Base-by-base conservation (phyloP, 2,888 invertebrate genomes). In the Cephus pulcher region DNA sequence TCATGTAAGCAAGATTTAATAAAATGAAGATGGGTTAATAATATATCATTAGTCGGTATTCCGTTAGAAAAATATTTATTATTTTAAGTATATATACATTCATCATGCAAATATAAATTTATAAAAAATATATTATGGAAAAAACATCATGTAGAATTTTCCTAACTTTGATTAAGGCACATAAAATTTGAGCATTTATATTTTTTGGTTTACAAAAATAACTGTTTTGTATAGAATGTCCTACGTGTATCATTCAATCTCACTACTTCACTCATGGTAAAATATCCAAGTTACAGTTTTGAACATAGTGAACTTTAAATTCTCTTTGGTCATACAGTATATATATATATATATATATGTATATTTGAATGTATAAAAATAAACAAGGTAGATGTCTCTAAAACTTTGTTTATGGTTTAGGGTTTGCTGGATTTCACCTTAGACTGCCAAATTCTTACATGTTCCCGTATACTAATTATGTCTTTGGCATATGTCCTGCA, bases 401-500 rank as follows among this genome's bases (percentile, higher is more conserved):
- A 56, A 23, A 23, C 2, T 56, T 56, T 23, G 9, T 23, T 56
- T 23, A 6, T 56, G 56, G 23, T 56, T 56, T 23, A 56, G 9
- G 56, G 56, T 56, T 56, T 56, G 56, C 56, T 9, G 56, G 56
- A 0, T 9, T 23, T 56, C 56, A 23, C 0, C 23, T 56, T 81
- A 82, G 87, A 56, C 74, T 83, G 88, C 93, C 93, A 93, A 80
- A 90, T 91, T 78, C 91, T 89, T 78, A 95, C 94, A 89, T 94
- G 94, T 85, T 94, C 94, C 77, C 94, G 93, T 85, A 97, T 96
- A 83, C 95, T 94, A 12, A 93, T 93, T 68, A 98, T 95, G 89
- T 98, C 97, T 0, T 95, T 93, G 1, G 97, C 96, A 86, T 95
- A 95, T 0, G 97, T 96, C 84, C 97, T 94, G 91, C 98, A 99